Base-by-base conservation (phyloP, 2,888 invertebrate genomes). In the Drosophila neotestacea region DNA sequence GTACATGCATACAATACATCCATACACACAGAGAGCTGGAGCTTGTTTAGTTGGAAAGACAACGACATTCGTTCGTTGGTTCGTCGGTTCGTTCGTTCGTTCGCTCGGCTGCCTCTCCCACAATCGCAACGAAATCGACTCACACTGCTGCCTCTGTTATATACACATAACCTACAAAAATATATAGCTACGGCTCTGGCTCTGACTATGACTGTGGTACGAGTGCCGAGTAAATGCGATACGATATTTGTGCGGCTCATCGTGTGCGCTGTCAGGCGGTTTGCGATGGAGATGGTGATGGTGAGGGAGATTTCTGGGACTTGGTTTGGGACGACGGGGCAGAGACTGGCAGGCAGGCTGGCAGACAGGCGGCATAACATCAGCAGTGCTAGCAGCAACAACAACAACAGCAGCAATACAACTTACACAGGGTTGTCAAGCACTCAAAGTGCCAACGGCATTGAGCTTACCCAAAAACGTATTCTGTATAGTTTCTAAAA, bases 161-260 rank as follows among this genome's bases (percentile, higher is more conserved):
- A 91, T 90, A 90, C 86, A 90, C 86, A 91, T 91, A 91, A 91
- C 91, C 91, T 91, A 91, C 91, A 91, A 91, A 91, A 91, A 85
- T 90, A 84, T 82, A 82, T 89, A 81, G 75, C 70, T 87, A 81
- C 69, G 59, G 44, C 62, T 63, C 52, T 70, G 52, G 73, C 73
- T 71, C 36, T 58, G 78, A 70, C 62, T 63, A 46, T 68, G 52
- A 70, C 73, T 71, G 28, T 58, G 78, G 73, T 76, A 30, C 78
- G 78, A 76, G 76, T 73, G 79, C 41, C 66, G 79, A 79, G 77
- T 79, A 82, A 77, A 85, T 84, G 76, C 81, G 79, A 79, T 81
- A 81, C 85, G 83, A 87, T 82, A 82, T 84, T 82, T 83, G 83
- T 84, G 81, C 81, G 81, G 81, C 81, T 85, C 77, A 77, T 79